Evolutionary conservation across 2,113 vertebrate genomes (phyloP).

Genomic region (Ivindomyrus marchei): DNA sequence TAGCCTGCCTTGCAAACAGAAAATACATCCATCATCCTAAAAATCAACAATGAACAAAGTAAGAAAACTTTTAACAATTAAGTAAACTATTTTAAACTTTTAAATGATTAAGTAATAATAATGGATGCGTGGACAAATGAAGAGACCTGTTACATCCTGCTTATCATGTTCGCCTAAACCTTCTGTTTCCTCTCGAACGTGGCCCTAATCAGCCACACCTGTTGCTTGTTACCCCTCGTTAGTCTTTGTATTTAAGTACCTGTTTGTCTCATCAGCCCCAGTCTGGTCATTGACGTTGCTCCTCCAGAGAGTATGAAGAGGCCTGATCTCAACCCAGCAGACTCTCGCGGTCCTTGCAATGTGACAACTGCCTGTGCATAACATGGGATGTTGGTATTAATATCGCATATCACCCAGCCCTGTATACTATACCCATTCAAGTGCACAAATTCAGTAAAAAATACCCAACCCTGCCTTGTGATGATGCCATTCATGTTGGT

Average conservation of each 20-base stretch:
- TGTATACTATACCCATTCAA: neutral
- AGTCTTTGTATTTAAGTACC: no score
- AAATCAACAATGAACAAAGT: neutral
- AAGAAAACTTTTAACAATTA: neutral
- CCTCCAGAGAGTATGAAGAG: no score
- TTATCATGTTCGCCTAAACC: no score
- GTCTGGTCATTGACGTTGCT: no score
- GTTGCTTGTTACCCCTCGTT: no score
- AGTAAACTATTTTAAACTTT: neutral
- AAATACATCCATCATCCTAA: neutral
- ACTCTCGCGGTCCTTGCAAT: no score
- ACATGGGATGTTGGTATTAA: no score
- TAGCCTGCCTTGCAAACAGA: neutral
- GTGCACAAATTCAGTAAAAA: neutral
- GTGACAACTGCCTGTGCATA: neutral
- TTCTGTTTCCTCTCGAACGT: no score
- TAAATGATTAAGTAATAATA: neutral
- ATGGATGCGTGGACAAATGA: neutral
- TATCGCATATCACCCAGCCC: neutral
- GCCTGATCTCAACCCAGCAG: no score
- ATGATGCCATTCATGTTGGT: no score
- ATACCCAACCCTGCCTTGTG: neutral
- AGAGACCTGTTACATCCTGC: neutral
- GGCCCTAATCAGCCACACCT: no score
- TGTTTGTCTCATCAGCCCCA: no score